A percentile compares a stretch with the other conserved stretches of the same genome.
phyloP scores from a whole-genome alignment of 1,140 invertebrate genomes.

The Drosophila triauraria region DNA sequence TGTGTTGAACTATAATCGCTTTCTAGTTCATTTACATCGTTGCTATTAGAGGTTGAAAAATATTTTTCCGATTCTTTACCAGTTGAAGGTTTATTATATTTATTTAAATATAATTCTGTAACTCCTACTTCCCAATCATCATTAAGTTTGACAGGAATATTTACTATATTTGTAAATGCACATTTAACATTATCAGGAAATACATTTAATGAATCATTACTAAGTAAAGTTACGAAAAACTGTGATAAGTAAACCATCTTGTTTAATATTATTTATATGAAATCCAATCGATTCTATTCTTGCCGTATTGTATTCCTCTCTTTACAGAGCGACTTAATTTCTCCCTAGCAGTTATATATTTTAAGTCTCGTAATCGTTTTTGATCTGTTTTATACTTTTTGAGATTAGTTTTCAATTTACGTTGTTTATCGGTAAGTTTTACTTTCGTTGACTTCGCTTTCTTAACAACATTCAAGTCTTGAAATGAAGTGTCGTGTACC shows the following conservation, averaged over 20 bases:
- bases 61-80: background rate
- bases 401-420: too few relatives aligned
- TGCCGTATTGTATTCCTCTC: too few relatives aligned
- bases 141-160: background rate
- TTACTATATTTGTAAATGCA: slow-evolving; percentile 8
- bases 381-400: too few relatives aligned
- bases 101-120: slow-evolving; percentile 9
- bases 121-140: slow-evolving; percentile 10
- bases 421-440: background rate
- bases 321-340: too few relatives aligned
- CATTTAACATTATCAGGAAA: slow-evolving; percentile 1
- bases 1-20: too few relatives aligned
- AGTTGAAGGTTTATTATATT: background rate
- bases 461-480: too few relatives aligned
- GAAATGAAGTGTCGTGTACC: background rate
- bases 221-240: background rate
- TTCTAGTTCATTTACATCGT: too few relatives aligned
- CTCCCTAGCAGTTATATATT: too few relatives aligned
- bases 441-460: background rate
- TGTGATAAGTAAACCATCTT: too few relatives aligned
- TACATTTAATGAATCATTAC: background rate
- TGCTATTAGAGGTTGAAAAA: background rate
- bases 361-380: too few relatives aligned
- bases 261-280: too few relatives aligned
- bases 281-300: too few relatives aligned